Evolutionary conservation across 2,888 invertebrate species (phyloP).

Genomic region (Andrena chrysosceles): DNA sequence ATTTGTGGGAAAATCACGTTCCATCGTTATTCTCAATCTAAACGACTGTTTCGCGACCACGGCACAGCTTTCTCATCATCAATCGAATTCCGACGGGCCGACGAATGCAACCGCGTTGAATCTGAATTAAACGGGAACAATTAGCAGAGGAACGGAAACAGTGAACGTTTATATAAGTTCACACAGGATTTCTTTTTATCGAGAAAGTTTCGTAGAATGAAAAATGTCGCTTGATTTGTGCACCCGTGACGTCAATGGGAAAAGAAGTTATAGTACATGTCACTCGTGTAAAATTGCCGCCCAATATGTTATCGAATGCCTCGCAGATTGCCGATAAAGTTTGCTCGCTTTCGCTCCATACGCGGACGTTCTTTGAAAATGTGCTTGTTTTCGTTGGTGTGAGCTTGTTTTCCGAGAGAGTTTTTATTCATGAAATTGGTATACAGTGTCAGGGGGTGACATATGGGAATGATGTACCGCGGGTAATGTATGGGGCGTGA

Average conservation of each 20-base stretch:
- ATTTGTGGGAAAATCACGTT: background rate
- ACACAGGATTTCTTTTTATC: background rate
- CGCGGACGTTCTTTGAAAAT: background rate
- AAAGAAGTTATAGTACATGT: slow-evolving; percentile 52
- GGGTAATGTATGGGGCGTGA: background rate
- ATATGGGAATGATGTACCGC: background rate
- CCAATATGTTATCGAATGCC: slow-evolving; percentile 35
- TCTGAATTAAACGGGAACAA: background rate
- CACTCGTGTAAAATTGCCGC: slow-evolving; percentile 51
- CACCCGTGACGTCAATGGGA: slow-evolving; percentile 58
- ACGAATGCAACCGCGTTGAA: background rate
- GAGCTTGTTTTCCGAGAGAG: background rate
- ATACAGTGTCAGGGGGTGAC: background rate
- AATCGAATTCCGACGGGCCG: background rate
- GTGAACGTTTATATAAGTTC: background rate
- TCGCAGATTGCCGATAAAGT: background rate
- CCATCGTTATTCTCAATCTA: background rate
- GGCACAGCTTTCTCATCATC: background rate
- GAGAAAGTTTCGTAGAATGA: background rate
- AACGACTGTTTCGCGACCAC: background rate
- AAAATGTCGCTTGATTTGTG: slow-evolving; percentile 19
- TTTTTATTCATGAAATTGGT: slow-evolving; percentile 15
- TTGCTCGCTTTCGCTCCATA: background rate
- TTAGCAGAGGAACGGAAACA: background rate
- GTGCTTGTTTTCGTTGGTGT: no score